phyloP scores from a whole-genome alignment of 2,888 invertebrate genomes.

The Drosophila incognita region DNA sequence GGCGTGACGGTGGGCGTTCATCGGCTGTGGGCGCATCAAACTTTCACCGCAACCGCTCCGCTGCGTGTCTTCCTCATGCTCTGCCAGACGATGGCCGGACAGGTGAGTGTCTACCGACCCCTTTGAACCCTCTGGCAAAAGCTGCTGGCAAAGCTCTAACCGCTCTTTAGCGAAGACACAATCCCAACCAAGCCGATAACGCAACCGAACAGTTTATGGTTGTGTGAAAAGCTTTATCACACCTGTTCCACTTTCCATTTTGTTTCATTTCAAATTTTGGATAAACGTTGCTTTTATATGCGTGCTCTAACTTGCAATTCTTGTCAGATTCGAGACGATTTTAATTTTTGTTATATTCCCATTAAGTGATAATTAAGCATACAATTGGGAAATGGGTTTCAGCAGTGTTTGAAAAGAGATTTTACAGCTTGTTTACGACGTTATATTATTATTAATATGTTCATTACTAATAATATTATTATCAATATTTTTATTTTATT shows the following conservation, averaged over 20 bases:
- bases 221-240: background rate
- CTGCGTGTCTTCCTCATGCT: conserved; percentile 91
- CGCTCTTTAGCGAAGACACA: conserved; percentile 43
- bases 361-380: background rate
- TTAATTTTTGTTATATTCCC: background rate
- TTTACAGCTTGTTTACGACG: no score
- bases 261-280: background rate
- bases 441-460: background rate
- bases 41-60: conserved; percentile 91
- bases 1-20: conserved; percentile 97
- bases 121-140: conserved; percentile 13
- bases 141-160: conserved; percentile 12
- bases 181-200: conserved; percentile 26
- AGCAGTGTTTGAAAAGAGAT: background rate
- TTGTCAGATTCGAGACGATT: background rate
- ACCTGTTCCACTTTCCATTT: conserved; percentile 1
- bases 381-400: no score
- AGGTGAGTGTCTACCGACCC: conserved; percentile 87
- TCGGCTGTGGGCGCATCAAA: conserved; percentile 95
- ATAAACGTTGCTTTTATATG: background rate
- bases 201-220: conserved; percentile 14
- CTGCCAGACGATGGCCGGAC: conserved; percentile 94
- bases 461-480: background rate
- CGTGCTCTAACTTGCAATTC: background rate
- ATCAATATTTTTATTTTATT: background rate